phyloP scores from a whole-genome alignment of 2,888 invertebrate species.

The Cetonia aurata region DNA sequence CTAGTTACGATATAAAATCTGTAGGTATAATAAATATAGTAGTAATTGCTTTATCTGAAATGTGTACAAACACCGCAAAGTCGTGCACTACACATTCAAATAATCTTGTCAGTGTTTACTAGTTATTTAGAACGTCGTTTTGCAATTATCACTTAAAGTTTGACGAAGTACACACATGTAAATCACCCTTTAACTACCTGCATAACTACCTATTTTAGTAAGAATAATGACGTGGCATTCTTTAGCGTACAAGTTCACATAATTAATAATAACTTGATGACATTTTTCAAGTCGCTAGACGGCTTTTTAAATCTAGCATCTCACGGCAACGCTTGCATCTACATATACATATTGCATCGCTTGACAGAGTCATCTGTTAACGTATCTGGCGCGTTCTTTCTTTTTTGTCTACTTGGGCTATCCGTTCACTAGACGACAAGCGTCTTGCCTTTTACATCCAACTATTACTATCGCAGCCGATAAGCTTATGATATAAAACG shows the following conservation, averaged over 20 bases:
- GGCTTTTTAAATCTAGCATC: conserved; percentile 62
- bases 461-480: too few species aligned
- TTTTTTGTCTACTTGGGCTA: conserved; percentile 2
- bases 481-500: too few species aligned
- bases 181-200: too few species aligned
- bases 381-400: conserved; percentile 46
- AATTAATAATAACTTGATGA: conserved; percentile 61
- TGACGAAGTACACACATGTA: neutral
- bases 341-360: conserved; percentile 52
- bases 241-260: conserved; percentile 37
- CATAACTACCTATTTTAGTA: neutral
- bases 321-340: conserved; percentile 59
- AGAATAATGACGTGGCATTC: conserved; percentile 7
- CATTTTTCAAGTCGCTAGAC: conserved; percentile 62
- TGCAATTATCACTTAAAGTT: conserved; percentile 4
- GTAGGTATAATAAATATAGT: too few species aligned
- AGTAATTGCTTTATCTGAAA: too few species aligned
- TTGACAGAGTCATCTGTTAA: conserved; percentile 62
- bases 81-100: too few species aligned
- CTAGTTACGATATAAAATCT: too few species aligned
- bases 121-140: neutral
- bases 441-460: too few species aligned
- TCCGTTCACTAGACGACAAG: too few species aligned
- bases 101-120: too few species aligned
- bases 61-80: too few species aligned